Percentiles rank a stretch among this genome's conserved stretches.
phyloP scores from a whole-genome alignment of 2,113 vertebrate genomes.

The Corythornis cristatus region DNA sequence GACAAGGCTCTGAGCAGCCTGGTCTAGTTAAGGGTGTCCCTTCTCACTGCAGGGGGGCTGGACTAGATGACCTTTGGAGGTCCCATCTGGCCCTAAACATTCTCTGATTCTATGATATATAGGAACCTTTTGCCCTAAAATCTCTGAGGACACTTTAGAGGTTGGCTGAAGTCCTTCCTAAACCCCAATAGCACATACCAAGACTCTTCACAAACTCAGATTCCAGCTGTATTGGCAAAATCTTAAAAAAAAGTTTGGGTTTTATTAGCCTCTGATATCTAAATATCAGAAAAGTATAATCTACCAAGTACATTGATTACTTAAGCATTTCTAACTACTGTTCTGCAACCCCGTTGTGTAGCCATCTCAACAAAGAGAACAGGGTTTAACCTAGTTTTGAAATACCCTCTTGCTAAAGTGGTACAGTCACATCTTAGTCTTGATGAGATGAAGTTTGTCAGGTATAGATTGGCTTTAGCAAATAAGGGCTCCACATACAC shows the following conservation, averaged over 20 bases:
- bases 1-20: no score
- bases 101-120: not conserved
- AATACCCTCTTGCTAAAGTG: not conserved
- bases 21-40: no score
- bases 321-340: not conserved
- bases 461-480: not conserved
- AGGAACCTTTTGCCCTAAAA: not conserved
- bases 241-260: not conserved
- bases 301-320: not conserved
- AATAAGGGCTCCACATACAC: rapidly evolving
- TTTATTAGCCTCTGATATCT: not conserved
- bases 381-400: not conserved
- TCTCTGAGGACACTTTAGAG: not conserved
- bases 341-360: not conserved
- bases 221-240: not conserved
- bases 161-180: not conserved
- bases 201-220: not conserved
- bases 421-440: not conserved
- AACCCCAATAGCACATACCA: not conserved
- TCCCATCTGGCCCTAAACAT: no score
- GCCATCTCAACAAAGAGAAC: not conserved
- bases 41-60: no score
- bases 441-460: not conserved
- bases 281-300: not conserved
- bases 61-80: no score